Evolutionary conservation across 2,888 invertebrate species (phyloP), one percentile per base, ranked within the genome.

Genomic region (Eilema griseolum): DNA sequence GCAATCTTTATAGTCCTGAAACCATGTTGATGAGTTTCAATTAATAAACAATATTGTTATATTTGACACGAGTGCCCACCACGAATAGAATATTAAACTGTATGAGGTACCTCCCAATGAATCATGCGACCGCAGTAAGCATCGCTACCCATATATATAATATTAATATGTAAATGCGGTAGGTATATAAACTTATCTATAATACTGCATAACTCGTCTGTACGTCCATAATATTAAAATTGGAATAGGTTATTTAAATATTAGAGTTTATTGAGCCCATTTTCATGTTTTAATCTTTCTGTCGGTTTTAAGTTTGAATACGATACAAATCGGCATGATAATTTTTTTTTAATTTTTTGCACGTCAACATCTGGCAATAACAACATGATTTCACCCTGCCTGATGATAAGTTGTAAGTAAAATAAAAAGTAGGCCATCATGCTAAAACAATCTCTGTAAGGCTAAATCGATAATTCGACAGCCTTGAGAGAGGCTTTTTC

Each of bases 121-220:
- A 81, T 88, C 87, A 86, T 67, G 63, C 75, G 72, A 85, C 86
- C 81, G 76, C 83, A 82, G 71, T 56, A 46, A 20, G 72, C 66
- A 67, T 76, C 70, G 73, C 68, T 75, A 78, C 75, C 69, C 60
- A 69, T 59, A 75, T 77, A 52, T n/a, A 52, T 52, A 52, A 52
- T 52, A 52, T 52, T 52, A 52, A 71, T 33, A 71, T 66, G 73
- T 52, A 66, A 33, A 28, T 60, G 65, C 23, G n/a, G n/a, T 46
- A 26, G 26, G 59, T 59, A 16, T 12, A 33, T 60, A 74, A 41
- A 14, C 59, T 37, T 52, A 63, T 62, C 61, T 59, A 66, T 28
- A 24, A 33, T 33, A 57, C 37, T 37, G 24, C 24, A 46, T n/a
- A 52, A 28, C 57, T 33, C 31, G 33, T 66, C 37, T 33, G 33